These are phyloP conservation scores for Oophaga sylvatica DNA, from an alignment of 2,797 vertebrate species.

Conservation along the genomic window DNA sequence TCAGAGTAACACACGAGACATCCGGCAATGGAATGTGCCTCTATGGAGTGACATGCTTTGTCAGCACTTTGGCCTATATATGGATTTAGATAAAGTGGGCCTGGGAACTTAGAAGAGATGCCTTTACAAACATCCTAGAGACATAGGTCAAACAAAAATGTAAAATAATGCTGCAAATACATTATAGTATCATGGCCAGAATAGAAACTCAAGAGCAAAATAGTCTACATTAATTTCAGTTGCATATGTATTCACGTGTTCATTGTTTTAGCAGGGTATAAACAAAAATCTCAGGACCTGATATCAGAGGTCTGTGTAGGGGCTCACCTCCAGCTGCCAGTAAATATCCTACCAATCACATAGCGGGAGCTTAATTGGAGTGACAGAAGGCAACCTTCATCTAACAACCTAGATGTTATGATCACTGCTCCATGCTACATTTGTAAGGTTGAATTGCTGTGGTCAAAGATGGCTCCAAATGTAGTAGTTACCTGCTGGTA, in stretches of 20 bases:
- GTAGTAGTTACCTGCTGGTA: too few relatives aligned
- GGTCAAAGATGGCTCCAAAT: too few relatives aligned
- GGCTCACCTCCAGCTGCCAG: too few relatives aligned
- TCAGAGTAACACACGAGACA: neutral
- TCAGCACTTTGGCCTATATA: neutral
- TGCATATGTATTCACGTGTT: neutral
- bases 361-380: too few relatives aligned
- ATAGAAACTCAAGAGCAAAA: neutral
- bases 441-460: too few relatives aligned
- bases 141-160: neutral
- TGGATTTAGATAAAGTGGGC: conserved; percentile 10
- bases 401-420: too few relatives aligned
- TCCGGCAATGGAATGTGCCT: neutral
- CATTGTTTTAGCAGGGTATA: neutral
- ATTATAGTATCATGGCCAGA: neutral
- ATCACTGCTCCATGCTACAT: too few relatives aligned
- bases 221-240: neutral
- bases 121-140: neutral
- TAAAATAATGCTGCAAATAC: neutral
- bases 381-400: too few relatives aligned
- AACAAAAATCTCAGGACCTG: too few relatives aligned
- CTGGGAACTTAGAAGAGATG: neutral
- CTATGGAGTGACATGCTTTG: neutral
- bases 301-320: too few relatives aligned
- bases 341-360: too few relatives aligned